Evolutionary conservation across 2,888 invertebrate species (phyloP).

Genomic region (Coleophora flavipennella): DNA sequence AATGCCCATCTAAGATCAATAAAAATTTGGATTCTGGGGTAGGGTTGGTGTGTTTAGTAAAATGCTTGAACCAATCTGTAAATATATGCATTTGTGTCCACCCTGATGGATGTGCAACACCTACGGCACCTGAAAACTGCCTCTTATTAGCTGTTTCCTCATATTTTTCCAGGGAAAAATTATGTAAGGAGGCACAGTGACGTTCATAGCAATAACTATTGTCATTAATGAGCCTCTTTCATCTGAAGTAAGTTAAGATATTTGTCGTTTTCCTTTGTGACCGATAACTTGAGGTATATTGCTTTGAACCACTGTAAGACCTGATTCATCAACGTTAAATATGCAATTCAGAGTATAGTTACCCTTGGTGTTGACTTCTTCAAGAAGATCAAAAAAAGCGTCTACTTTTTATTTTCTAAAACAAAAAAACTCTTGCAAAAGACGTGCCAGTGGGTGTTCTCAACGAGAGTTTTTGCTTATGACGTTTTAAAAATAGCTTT

Average conservation of each 20-base stretch:
- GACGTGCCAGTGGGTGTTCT: constrained; percentile 14
- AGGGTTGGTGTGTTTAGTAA: constrained; percentile 8
- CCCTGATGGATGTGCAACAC: constrained; percentile 11
- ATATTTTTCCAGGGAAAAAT: constrained; percentile 10
- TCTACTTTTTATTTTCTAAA: constrained; percentile 13
- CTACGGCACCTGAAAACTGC: constrained; percentile 8
- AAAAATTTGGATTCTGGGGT: constrained; percentile 11
- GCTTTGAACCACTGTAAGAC: constrained; percentile 26
- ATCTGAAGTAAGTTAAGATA: constrained; percentile 10
- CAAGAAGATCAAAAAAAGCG: constrained; percentile 12
- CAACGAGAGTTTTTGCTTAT: constrained; percentile 10
- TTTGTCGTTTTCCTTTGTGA: constrained; percentile 11
- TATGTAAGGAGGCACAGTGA: constrained; percentile 9
- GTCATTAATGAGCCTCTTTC: constrained; percentile 10
- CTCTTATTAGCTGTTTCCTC: constrained; percentile 9
- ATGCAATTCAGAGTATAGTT: constrained; percentile 4
- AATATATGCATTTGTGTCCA: constrained; percentile 17
- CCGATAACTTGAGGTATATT: constrained; percentile 16
- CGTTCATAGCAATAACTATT: constrained; percentile 7
- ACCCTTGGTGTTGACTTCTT: constrained; percentile 2
- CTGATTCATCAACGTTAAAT: constrained; percentile 33
- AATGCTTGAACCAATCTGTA: constrained; percentile 11
- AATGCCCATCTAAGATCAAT: constrained; percentile 13
- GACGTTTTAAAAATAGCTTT: constrained; percentile 11
- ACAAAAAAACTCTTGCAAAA: constrained; percentile 12